Conservation (phyloP, 1,140 invertebrate genomes). For the Pogonus chalceus region DNA sequence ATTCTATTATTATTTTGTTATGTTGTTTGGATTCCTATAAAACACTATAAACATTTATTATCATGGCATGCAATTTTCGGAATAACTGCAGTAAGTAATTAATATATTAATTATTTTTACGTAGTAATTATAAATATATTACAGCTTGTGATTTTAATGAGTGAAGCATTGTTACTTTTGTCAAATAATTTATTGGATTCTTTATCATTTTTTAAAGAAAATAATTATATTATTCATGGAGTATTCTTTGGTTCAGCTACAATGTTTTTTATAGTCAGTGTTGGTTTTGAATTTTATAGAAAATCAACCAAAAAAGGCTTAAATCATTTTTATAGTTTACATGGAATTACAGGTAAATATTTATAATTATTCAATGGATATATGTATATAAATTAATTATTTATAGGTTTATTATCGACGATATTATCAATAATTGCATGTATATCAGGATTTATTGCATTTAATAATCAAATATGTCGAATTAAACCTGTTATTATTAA, state of each 20-base stretch:
- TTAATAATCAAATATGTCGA: neutral
- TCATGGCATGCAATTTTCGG: constrained; percentile 1
- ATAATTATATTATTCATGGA: neutral
- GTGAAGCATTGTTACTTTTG: neutral
- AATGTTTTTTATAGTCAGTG: neutral
- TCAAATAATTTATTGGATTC: neutral
- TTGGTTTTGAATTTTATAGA: neutral
- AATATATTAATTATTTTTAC: neutral
- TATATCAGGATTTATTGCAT: neutral
- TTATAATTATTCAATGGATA: neutral
- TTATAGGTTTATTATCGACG: neutral
- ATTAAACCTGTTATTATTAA: neutral
- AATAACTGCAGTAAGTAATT: neutral
- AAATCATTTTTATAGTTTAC: neutral
- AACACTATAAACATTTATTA: neutral
- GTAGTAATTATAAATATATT: neutral
- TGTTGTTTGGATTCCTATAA: neutral
- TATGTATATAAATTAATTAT: neutral
- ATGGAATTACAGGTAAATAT: neutral
- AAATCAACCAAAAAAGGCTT: neutral
- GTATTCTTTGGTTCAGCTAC: neutral
- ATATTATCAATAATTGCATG: neutral
- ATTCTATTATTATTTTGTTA: neutral
- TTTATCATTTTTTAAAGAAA: neutral
- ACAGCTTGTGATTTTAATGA: neutral